Conservation (phyloP, 2,888 invertebrate genomes). For the Coelinius sp. region DNA sequence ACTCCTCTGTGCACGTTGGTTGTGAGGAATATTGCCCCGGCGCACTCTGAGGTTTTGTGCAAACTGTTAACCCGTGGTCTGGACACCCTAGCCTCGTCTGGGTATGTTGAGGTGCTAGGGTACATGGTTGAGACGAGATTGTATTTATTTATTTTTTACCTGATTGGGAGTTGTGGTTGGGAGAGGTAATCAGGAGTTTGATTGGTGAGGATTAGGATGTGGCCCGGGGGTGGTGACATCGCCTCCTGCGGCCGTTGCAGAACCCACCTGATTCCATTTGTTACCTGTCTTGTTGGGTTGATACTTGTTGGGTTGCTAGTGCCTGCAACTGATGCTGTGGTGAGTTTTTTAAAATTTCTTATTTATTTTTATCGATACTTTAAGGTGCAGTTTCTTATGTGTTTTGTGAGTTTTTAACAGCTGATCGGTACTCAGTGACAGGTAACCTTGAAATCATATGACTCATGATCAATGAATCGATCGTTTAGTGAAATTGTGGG, state of each 20-base stretch:
- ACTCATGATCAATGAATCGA: not conserved
- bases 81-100: slow-evolving; percentile 48
- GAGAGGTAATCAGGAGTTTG: too few relatives aligned
- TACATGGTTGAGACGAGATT: slow-evolving; percentile 5
- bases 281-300: slow-evolving; percentile 53
- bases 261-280: slow-evolving; percentile 38
- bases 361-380: not conserved
- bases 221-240: slow-evolving; percentile 51
- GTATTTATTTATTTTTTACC: slow-evolving; percentile 11
- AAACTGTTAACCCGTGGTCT: slow-evolving; percentile 46
- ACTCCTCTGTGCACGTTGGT: not conserved
- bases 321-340: slow-evolving; percentile 56
- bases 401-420: slow-evolving; percentile 19
- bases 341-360: slow-evolving; percentile 51
- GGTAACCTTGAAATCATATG: slow-evolving; percentile 41
- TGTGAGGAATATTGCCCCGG: slow-evolving; percentile 34
- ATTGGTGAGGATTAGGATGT: slow-evolving; percentile 50
- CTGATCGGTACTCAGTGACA: slow-evolving; percentile 13
- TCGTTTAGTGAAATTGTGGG: too few relatives aligned
- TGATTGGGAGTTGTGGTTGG: not conserved
- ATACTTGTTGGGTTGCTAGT: slow-evolving; percentile 48
- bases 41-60: slow-evolving; percentile 44
- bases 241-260: slow-evolving; percentile 44
- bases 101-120: slow-evolving; percentile 44
- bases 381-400: not conserved